Evolutionary conservation across 2,113 vertebrate genomes (phyloP), one percentile per base, ranked within the genome.

Genomic region (Aramus guarauna): DNA sequence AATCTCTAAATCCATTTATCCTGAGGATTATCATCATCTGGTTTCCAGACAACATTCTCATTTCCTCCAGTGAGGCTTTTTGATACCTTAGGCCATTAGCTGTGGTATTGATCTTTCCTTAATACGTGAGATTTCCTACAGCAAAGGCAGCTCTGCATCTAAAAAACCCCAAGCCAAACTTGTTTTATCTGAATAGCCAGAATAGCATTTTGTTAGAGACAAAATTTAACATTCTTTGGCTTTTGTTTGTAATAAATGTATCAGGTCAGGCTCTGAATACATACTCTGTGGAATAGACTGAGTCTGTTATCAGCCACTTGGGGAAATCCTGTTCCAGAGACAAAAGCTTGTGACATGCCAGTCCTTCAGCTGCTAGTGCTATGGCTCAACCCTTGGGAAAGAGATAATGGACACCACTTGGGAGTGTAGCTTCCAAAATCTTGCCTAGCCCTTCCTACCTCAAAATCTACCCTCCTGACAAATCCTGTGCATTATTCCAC

Each of bases 1-100:
- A 97, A 97, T 96, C 93, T 92, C 94, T 96, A 97, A 98, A 96
- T 96, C 96, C 97, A 97, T 98, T 97, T 95, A 97, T 97, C 97
- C 94, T 79, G 66, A 85, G 94, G 96, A 97, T 97, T 95, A 97
- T 96, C 94, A 91, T 93, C 96, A 96, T 97, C 96, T 96, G 92
- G 96, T 97, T 97, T 97, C 94, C 95, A 97, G 97, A 96, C 96
- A 97, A 97, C 94, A 92, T 97, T 97, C 97, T 97, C 94, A 96
- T 97, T 97, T 97, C 96, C 96, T 97, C 95, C 90, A 90, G 86
- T 94, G 94, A 91, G 92, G 85, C 72, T 94, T 97, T 96, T 75
- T 96, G 90, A 97, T 97, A 97, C 96, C 96, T 95, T 94, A 96
- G 96, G 96, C 97, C 90, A 97, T 98, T 98, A 97, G 84, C 94